Base-by-base conservation (phyloP, 1,140 invertebrate genomes). In the Sesamia nonagrioides region DNA sequence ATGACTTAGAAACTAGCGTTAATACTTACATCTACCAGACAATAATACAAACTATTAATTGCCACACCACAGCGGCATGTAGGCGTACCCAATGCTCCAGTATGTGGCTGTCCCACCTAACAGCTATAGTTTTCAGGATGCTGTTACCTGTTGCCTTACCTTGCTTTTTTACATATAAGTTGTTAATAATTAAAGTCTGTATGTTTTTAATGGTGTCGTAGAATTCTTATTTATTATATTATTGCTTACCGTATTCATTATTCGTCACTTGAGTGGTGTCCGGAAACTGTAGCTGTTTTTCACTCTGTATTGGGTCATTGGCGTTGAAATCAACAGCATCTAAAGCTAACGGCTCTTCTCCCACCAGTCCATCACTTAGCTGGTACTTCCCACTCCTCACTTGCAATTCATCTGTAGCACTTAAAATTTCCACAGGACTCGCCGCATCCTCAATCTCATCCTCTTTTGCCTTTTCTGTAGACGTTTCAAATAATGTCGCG, bases 321-420 rank as follows among this genome's bases (percentile, higher is more conserved):
- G 86, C 58, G 61, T 83, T 85, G 4, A 92, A 79, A 73, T 90
- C 80, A 9, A 90, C 84, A 35, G 91, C 89, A 45, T 89, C 88
- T 60, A 89, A 77, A 69, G 92, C 80, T 1, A 82, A 80, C 6
- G 89, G 87, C n/a, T 85, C 85, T n/a, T 88, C 90, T 21, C 85
- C 89, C 52, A 78, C 80, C 40, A 92, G 75, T 1, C 75, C 88
- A 79, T 90, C 90, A 73, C 89, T 86, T 0, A 88, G 72, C 6
- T 94, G 93, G 80, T 92, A 93, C 63, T 90, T 91, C 15, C 92
- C 92, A 89, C 85, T 92, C 73, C 87, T 90, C 0, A 92, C 84
- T 77, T 91, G 76, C 60, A 93, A 61, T n/a, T 66, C 33, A 52
- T 82, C 79, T 1, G 73, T 77, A 9, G 86, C 83, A 37, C 86